Base-by-base conservation (phyloP, 2,113 vertebrate genomes). In the Cebidichthys violaceus region DNA sequence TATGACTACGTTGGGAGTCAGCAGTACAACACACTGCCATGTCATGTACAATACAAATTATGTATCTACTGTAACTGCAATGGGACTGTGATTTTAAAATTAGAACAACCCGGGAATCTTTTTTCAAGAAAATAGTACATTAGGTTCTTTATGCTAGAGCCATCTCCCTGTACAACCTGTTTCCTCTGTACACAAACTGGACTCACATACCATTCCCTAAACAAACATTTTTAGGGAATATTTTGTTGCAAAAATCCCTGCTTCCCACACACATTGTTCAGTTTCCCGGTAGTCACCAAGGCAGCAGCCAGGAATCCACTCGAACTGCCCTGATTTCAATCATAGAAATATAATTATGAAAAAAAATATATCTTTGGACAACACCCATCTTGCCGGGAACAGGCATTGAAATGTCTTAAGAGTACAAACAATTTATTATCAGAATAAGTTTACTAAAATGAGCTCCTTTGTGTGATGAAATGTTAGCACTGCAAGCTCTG, bases 391-490 rank as follows among this genome's bases (percentile, higher is more conserved):
- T 43, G 14, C 9, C 10, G 1, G 37, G 24, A 52, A 10, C 8
- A n/a, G 9, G 29, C 52, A 9, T 52, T 17, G 29, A 64, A 31
- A 45, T 20, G 9, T 65, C 9, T 11, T 83, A 15, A 20, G n/a
- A 29, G 1, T 54, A 9, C 9, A 59, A 20, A 69, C 20, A 39
- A 4, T 17, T 29, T 24, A 4, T 2, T 6, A 15, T 33, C 33
- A 17, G 5, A 18, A 47, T 47, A 1, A 18, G 1, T 13, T 54
- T 0, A 50, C 15, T 62, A 52, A 74, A 79, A 77, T 57, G 6
- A 61, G 8, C 15, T 52, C 33, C 35, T 77, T 65, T 90, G 62
- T 88, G 15, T 24, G 22, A 7, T 2, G 1, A 71, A 4, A 15
- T 65, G 1, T 71, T 31, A 11, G 14, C 9, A 31, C 22, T 72